Conservation (phyloP, 2,888 invertebrate genomes). For the Lissocephala sabroskyi region DNA sequence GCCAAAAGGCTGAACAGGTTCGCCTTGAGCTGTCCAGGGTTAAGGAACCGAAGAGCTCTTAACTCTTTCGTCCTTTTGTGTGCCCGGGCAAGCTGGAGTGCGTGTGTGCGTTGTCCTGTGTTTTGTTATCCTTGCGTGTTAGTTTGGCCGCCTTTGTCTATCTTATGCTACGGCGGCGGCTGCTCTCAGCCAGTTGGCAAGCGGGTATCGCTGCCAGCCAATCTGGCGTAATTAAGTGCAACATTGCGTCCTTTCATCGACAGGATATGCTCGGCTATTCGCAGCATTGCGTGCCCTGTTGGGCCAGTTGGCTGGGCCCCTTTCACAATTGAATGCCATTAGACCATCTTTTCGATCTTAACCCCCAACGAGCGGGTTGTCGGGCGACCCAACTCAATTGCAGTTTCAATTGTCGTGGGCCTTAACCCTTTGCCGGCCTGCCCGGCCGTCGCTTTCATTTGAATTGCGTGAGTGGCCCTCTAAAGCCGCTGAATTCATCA, state of each 20-base stretch:
- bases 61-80: slow-evolving; percentile 14
- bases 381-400: too few species aligned
- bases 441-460: too few species aligned
- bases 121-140: slow-evolving; percentile 17
- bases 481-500: too few species aligned
- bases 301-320: background rate
- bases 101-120: background rate
- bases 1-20: slow-evolving; percentile 5
- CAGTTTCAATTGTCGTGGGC: too few species aligned
- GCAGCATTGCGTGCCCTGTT: background rate
- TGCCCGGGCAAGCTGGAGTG: background rate
- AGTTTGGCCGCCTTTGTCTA: slow-evolving; percentile 7
- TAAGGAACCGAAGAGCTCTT: slow-evolving; percentile 21
- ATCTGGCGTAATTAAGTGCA: slow-evolving; percentile 49
- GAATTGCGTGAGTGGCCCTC: too few species aligned
- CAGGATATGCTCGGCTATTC: slow-evolving; percentile 11
- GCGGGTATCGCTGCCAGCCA: slow-evolving; percentile 18
- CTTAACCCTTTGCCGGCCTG: too few species aligned
- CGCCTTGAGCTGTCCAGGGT: slow-evolving; percentile 21
- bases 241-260: background rate
- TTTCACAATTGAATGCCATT: background rate
- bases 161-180: slow-evolving; percentile 3
- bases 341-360: too few species aligned
- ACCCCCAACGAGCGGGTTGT: too few species aligned
- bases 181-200: slow-evolving; percentile 32